Evolutionary conservation across 2,888 invertebrate genomes (phyloP), one percentile per base, ranked within the genome.

Genomic region (Himalopsyche kuldschensis): DNA sequence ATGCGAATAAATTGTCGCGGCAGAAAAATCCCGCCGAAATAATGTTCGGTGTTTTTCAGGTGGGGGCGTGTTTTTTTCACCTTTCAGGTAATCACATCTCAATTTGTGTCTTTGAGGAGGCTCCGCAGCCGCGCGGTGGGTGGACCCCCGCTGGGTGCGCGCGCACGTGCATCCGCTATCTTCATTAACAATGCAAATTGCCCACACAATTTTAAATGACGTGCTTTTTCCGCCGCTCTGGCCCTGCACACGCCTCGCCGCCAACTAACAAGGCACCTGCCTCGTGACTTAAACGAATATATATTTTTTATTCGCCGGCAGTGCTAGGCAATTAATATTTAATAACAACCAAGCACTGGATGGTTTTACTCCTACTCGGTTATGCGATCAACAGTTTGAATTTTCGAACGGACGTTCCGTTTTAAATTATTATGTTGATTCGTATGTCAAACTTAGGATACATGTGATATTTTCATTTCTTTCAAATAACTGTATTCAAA

Each of bases 171-270:
- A 69, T 69, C 69, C 69, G 69, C 69, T 27, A 27, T 27, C 27
- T 69, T 75, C 76, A 55, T 81, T 81, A 81, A 63, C 48, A 81
- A 81, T 81, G 81, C 77, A 81, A 81, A 81, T 81, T 81, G 78
- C 55, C 81, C n/a, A 32, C 32, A 77, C 81, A 77, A 77, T 77
- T 81, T 81, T 77, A 77, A 81, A 81, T 78, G 76, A 55, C 77
- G 47, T 77, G 30, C 76, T 76, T 69, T 63, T 69, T 69, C 69
- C 69, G 15, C 69, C 30, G 69, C 69, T 69, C 69, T 46, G 27
- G 75, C 31, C 75, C 32, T 75, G 76, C 75, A 75, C 75, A 41
- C 76, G 41, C 63, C 75, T 32, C 75, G 35, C 4, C 55, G 79
- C 17, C 30, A 69, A 69, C 32, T 35, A 48, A 55, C 47, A 48